Evolutionary conservation across 2,113 vertebrate genomes (phyloP), one percentile per base, ranked within the genome.

Genomic region (Bos taurus): DNA sequence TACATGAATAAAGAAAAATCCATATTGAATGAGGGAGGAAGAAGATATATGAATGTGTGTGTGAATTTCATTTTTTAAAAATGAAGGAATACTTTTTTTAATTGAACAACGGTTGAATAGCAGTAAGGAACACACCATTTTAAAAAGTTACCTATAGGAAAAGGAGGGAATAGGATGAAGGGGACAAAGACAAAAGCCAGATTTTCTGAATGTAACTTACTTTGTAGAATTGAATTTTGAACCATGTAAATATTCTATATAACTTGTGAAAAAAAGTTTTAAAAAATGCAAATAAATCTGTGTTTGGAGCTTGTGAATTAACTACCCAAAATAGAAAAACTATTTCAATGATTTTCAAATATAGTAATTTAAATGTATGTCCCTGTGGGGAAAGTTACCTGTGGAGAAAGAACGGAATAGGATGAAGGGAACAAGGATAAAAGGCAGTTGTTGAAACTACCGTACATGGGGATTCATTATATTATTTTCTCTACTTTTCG

Each of bases 401-500:
- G 3, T 91, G 48, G 50, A 43, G 43, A 89, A 89, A 62, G 43
- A 82, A 84, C 21, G 85, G 10, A 84, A 19, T n/a, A 77, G 46
- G 60, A 43, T 89, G 83, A 59, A 56, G 36, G 19, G 46, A 40
- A 36, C 17, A 56, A 10, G 14, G n/a, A 56, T 48, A 78, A 36
- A 89, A 56, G 62, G 62, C 36, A 57, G 33, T 94, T 84, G 28
- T 92, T 91, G 54, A 91, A 84, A 12, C 25, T 57, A 81, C 10
- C 3, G 8, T 87, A 23, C 36, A 28, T 43, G 62, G 77, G 28
- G 12, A 97, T 92, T 92, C 52, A 80, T 59, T 54, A 64, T 84
- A 74, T 6, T 48, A 12, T 81, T 95, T 82, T 97, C 33, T 97
- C 30, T 96, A 33, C 36, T 90, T 95, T 64, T 94, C 15, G 71